Base-by-base conservation (phyloP, 2,113 vertebrate species). In the Dicerorhinus sumatrensis region DNA sequence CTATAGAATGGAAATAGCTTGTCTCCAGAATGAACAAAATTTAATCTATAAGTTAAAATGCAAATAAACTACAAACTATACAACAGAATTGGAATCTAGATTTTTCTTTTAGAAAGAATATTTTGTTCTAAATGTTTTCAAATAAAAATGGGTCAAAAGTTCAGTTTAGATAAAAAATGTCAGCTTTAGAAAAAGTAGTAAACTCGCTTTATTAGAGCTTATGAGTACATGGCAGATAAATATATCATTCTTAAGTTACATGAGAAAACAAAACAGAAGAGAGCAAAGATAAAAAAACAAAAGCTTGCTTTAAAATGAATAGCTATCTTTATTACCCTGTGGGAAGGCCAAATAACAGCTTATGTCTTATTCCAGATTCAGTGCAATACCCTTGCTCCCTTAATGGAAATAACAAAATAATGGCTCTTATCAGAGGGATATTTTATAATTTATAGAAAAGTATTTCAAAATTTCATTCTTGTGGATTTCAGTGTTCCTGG, bases 381-480 rank as follows among this genome's bases (percentile, higher is more conserved):
- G 18, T 54, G 36, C 85, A 93, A 95, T 85, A 42, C 1, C 4
- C 11, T 62, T 46, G 0, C 9, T 56, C 60, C 8, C 29, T 94
- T 72, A 82, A 39, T 75, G 17, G 65, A 42, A 94, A 72, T 94
- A 48, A 75, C 5, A 81, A 67, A 93, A 91, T 60, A 91, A 69
- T 72, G 58, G 1, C 48, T 97, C 6, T 73, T 76, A 69, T 82
- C 17, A 11, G 11, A 88, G 21, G n/a, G 5, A 69, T 86, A 58
- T 36, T 73, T 89, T 54, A 39, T 48, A 63, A 79, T 31, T 80
- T 46, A 83, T 79, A 31, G n/a, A 46, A 77, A 87, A 93, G 54
- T 65, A 88, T 73, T 94, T 77, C n/a, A 91, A 83, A 93, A 76
- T 6, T n/a, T 73, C 20, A n/a, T 81, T 88, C 51, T 62, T 92